These are phyloP conservation scores for Euborellia annulipes DNA, from an alignment of 1,140 invertebrate genomes.

Conservation along the genomic window DNA sequence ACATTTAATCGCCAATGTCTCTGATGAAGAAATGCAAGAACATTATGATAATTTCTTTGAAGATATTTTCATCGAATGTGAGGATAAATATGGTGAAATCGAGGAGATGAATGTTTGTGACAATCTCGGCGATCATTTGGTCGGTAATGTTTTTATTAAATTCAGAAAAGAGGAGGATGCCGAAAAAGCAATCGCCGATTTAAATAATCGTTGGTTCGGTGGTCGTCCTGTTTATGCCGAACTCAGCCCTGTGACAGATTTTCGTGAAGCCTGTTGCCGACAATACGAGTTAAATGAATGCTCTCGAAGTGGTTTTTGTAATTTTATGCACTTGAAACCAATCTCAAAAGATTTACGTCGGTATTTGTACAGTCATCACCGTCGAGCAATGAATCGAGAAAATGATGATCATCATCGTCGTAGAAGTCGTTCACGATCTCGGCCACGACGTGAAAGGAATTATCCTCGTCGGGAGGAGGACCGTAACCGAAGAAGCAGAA, in stretches of 20 bases:
- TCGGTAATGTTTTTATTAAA: constrained; percentile 96
- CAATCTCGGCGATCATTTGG: constrained; percentile 94
- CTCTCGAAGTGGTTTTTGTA: constrained; percentile 95
- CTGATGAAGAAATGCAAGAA: constrained; percentile 95
- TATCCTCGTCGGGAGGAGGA: too few species aligned
- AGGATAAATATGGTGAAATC: constrained; percentile 98
- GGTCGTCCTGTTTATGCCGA: constrained; percentile 94
- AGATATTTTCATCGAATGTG: constrained; percentile 96
- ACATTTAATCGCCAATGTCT: constrained; percentile 76
- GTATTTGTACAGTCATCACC: constrained; percentile 48
- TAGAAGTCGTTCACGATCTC: too few species aligned
- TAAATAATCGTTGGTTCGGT: constrained; percentile 98
- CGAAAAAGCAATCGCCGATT: constrained; percentile 86
- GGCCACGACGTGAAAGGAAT: too few species aligned
- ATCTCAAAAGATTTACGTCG: constrained; percentile 84
- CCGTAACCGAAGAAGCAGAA: too few species aligned
- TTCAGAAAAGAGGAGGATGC: constrained; percentile 98
- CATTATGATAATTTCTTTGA: constrained; percentile 99
- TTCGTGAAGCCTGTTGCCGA: constrained; percentile 94
- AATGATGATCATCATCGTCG: too few species aligned
- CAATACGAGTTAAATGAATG: constrained; percentile 98
- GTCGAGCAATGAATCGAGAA: constrained; percentile 18
- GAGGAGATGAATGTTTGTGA: constrained; percentile 99
- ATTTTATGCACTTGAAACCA: constrained; percentile 99
- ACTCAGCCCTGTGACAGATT: constrained; percentile 95